phyloP scores from a whole-genome alignment of 2,888 invertebrate genomes.

The Ichneumoninae sp. region DNA sequence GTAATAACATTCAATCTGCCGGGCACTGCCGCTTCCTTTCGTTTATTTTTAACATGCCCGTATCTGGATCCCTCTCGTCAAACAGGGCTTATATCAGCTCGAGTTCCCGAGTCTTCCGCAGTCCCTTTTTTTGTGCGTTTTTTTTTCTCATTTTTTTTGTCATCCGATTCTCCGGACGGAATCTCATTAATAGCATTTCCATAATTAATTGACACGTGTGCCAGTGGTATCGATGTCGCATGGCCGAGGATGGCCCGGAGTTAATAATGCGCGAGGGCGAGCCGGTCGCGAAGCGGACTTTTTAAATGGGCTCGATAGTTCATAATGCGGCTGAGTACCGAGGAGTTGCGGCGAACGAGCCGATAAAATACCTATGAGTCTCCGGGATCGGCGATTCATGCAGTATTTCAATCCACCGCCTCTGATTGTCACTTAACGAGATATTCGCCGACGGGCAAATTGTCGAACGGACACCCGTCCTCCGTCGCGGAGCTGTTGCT shows the following conservation, averaged over 20 bases:
- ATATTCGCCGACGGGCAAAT: slow-evolving; percentile 80
- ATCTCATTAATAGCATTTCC: slow-evolving; percentile 61
- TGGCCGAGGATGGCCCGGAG: not conserved
- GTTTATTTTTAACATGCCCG: slow-evolving; percentile 31
- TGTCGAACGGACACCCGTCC: slow-evolving; percentile 69
- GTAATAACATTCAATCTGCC: slow-evolving; percentile 77
- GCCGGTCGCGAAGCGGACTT: slow-evolving; percentile 1
- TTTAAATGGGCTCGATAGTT: slow-evolving; percentile 22
- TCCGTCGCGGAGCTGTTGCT: slow-evolving; percentile 15
- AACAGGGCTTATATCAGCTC: slow-evolving; percentile 64
- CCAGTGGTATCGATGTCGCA: slow-evolving; percentile 11
- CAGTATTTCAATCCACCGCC: slow-evolving; percentile 79
- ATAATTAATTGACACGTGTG: slow-evolving; percentile 58
- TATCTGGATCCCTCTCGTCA: slow-evolving; percentile 72
- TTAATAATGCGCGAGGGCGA: slow-evolving; percentile 41
- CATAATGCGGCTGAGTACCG: slow-evolving; percentile 24
- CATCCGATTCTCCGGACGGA: slow-evolving; percentile 5
- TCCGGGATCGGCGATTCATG: slow-evolving; percentile 70
- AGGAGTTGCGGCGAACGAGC: slow-evolving; percentile 17
- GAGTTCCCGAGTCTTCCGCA: slow-evolving; percentile 12
- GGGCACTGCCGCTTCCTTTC: slow-evolving; percentile 65
- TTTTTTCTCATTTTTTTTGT: not conserved
- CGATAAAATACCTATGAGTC: slow-evolving; percentile 48
- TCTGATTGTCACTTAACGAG: slow-evolving; percentile 83
- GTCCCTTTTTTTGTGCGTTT: not conserved